Percentiles rank a stretch among this genome's conserved stretches.
These are phyloP conservation scores for Sphinx pinastri DNA, from an alignment of 2,888 invertebrate species.

Conservation along the genomic window DNA sequence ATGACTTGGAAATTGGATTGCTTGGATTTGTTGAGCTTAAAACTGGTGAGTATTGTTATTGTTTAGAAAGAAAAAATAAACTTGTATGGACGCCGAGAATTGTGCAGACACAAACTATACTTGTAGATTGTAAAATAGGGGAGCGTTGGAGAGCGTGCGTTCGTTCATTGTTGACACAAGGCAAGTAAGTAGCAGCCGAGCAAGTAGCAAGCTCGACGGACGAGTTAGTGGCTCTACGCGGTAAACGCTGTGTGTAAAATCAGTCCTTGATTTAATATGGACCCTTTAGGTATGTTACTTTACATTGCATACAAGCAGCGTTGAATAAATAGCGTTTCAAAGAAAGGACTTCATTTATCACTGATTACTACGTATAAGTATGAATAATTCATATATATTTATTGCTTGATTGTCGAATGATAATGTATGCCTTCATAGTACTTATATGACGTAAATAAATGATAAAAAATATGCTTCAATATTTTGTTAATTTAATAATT, in stretches of 20 bases:
- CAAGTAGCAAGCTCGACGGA: constrained; percentile 45
- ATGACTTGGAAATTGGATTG: constrained; percentile 56
- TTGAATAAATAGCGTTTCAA: no score
- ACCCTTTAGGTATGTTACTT: background rate
- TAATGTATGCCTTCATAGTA: no score
- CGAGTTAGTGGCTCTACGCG: constrained; percentile 36
- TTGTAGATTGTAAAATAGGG: constrained; percentile 50
- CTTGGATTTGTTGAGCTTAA: constrained; percentile 45
- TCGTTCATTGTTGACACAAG: constrained; percentile 71
- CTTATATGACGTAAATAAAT: background rate
- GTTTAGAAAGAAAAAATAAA: constrained; percentile 30
- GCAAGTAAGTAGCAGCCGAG: constrained; percentile 54
- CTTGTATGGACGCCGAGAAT: background rate
- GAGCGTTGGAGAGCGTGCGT: constrained; percentile 69
- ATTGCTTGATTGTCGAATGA: background rate
- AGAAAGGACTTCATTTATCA: no score
- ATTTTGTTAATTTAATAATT: background rate
- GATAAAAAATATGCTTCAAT: background rate
- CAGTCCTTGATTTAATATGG: background rate
- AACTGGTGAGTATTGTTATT: constrained; percentile 60
- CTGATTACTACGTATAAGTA: no score
- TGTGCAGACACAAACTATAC: constrained; percentile 56
- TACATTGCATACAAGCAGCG: no score
- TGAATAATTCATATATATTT: no score
- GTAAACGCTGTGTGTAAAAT: constrained; percentile 30